phyloP scores from a whole-genome alignment of 2,888 invertebrate genomes.

The Chymomyza procnemis region DNA sequence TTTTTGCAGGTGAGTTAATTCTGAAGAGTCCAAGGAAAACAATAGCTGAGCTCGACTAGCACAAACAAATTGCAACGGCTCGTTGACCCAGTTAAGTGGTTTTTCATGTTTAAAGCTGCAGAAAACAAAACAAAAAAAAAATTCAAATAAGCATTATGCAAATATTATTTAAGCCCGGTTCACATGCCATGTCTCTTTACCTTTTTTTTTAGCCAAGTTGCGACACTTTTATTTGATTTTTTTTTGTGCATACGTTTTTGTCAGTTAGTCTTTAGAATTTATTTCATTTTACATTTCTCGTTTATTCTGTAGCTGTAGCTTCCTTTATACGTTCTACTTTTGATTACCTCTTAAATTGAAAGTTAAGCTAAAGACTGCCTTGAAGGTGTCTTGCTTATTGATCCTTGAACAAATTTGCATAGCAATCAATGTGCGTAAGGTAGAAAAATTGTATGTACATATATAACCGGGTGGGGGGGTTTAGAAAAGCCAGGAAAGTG shows the following conservation, averaged over 20 bases:
- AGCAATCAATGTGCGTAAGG: slow-evolving; percentile 25
- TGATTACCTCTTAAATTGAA: neutral
- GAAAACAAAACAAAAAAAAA: slow-evolving; percentile 4
- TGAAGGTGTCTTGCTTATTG: slow-evolving; percentile 33
- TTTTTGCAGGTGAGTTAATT: neutral
- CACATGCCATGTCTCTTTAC: neutral
- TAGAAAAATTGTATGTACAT: slow-evolving; percentile 17
- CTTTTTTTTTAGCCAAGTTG: neutral
- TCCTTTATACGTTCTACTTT: neutral
- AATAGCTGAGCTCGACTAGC: neutral
- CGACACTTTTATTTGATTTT: neutral
- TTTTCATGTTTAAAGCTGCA: neutral
- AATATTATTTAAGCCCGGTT: slow-evolving; percentile 9
- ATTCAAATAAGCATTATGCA: slow-evolving; percentile 6
- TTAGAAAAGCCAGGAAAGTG: neutral
- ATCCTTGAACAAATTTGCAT: slow-evolving; percentile 38
- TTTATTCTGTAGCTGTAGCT: neutral
- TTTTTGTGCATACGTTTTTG: neutral
- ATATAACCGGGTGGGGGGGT: slow-evolving; percentile 26
- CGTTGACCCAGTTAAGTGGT: neutral
- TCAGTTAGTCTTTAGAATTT: neutral
- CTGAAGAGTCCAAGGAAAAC: neutral
- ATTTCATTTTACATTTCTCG: neutral
- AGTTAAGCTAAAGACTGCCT: neutral
- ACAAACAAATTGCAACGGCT: neutral